These are phyloP conservation scores for Ginglymostoma cirratum DNA, from an alignment of 2,113 vertebrate genomes.

Conservation along the genomic window DNA sequence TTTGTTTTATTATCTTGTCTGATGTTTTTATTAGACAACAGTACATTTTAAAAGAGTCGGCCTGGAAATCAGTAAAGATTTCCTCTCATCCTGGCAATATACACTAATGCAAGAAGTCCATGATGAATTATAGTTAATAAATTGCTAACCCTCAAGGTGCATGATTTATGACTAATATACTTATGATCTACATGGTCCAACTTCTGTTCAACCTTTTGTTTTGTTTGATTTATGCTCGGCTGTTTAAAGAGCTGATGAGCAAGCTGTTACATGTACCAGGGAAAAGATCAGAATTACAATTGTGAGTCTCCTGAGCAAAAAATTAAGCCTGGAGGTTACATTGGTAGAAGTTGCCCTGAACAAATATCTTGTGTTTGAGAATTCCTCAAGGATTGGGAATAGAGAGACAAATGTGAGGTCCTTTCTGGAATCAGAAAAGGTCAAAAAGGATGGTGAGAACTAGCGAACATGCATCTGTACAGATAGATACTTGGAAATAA, in stretches of 20 bases:
- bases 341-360: not conserved
- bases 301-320: not conserved
- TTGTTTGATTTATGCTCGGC: not conserved
- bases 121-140: not conserved
- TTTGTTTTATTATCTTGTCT: not conserved
- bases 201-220: not conserved
- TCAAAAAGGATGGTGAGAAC: not conserved
- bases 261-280: not conserved
- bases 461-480: not conserved
- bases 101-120: not conserved
- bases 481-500: not conserved
- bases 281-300: not conserved
- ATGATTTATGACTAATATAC: not conserved
- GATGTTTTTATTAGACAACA: not conserved
- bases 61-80: not conserved
- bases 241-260: not conserved
- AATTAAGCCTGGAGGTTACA: not conserved
- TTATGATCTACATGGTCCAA: not conserved
- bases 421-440: not conserved
- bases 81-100: not conserved
- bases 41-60: not conserved
- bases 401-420: not conserved
- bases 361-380: not conserved
- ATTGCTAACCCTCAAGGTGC: not conserved
- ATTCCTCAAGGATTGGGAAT: not conserved